These are phyloP conservation scores for Anas platyrhynchos DNA, from an alignment of 2,113 vertebrate species.

Conservation along the genomic window DNA sequence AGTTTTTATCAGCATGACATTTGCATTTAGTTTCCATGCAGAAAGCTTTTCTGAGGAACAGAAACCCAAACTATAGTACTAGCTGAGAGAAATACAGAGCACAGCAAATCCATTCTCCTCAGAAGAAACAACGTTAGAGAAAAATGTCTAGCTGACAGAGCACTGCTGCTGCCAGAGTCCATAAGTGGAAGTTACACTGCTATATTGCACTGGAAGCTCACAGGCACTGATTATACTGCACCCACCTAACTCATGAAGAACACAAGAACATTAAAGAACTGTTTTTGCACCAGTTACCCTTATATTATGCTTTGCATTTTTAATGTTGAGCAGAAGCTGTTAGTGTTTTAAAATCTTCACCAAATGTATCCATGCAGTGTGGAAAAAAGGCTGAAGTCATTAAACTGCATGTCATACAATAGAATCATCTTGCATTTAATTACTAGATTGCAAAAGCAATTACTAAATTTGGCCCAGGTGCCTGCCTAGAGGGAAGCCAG, in stretches of 20 bases:
- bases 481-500: constrained; percentile 11
- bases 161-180: neutral
- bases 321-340: constrained; percentile 38
- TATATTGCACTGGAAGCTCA: neutral
- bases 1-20: neutral
- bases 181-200: neutral
- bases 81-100: neutral
- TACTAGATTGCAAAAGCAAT: constrained; percentile 42
- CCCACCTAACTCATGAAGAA: neutral
- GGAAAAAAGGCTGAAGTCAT: constrained; percentile 24
- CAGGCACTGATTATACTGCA: neutral
- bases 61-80: neutral
- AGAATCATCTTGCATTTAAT: constrained; percentile 40
- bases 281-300: constrained; percentile 23
- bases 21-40: neutral
- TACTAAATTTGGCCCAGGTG: constrained; percentile 6
- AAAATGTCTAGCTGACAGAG: neutral
- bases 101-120: neutral
- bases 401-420: neutral
- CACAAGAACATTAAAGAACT: constrained; percentile 27
- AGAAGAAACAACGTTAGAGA: neutral
- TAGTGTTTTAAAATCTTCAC: constrained; percentile 25
- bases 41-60: neutral
- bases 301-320: neutral
- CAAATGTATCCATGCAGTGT: neutral